Conservation (phyloP, 2,113 vertebrate genomes). For the Planiliza haematocheilus region DNA sequence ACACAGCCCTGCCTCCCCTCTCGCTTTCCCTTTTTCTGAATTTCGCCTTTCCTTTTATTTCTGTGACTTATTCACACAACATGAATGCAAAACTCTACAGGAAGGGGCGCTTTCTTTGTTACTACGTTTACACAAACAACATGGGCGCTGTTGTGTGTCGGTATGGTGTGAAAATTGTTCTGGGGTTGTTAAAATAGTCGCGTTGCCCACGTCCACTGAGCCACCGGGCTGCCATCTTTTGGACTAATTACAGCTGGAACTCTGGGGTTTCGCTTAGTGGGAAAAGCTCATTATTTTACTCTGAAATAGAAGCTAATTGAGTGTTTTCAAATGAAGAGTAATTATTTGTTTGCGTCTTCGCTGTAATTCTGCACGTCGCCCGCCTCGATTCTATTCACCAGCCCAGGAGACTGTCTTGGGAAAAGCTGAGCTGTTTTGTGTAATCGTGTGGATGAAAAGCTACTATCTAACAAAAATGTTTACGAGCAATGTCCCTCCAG, state of each 20-base stretch:
- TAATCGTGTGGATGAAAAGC: conserved; percentile 57
- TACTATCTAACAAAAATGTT: conserved; percentile 57
- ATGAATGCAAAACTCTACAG: not conserved
- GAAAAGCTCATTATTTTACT: conserved; percentile 68
- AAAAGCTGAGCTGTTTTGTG: conserved; percentile 28
- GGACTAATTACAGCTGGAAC: conserved; percentile 69
- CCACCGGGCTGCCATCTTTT: conserved; percentile 48
- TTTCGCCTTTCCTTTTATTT: conserved; percentile 23
- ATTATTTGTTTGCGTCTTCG: conserved; percentile 75
- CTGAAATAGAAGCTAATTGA: conserved; percentile 71
- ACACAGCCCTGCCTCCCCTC: conserved; percentile 15
- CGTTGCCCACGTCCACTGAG: conserved; percentile 38
- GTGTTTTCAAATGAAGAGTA: conserved; percentile 72
- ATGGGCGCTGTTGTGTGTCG: conserved; percentile 22
- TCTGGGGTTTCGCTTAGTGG: conserved; percentile 45
- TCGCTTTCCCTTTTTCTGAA: not conserved
- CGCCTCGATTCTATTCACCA: conserved; percentile 26
- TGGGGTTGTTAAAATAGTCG: conserved; percentile 34
- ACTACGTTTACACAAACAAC: conserved; percentile 2
- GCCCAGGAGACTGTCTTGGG: conserved; percentile 52
- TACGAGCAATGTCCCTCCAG: conserved; percentile 16
- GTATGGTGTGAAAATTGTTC: conserved; percentile 17
- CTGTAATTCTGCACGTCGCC: conserved; percentile 50
- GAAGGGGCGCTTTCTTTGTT: conserved; percentile 9
- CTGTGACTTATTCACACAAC: conserved; percentile 18